phyloP scores from a whole-genome alignment of 2,888 invertebrate genomes.

The Nymphalis urticae region DNA sequence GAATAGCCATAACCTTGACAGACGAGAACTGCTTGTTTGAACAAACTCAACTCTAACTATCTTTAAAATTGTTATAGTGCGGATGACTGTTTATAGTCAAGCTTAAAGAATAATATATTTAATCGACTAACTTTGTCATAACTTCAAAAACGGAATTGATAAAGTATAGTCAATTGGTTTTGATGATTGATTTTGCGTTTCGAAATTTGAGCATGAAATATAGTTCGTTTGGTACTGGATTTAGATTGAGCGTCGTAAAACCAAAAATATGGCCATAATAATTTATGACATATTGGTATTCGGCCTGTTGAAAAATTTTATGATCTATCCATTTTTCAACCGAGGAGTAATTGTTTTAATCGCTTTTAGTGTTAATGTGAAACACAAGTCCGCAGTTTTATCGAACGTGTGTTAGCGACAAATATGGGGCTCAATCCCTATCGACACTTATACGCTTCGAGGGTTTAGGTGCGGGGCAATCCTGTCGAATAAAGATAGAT shows the following conservation, averaged over 20 bases:
- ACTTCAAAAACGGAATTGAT: neutral
- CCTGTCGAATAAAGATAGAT: conserved; percentile 77
- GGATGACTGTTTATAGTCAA: neutral
- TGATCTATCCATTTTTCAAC: conserved; percentile 48
- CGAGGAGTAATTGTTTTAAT: conserved; percentile 54
- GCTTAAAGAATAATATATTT: neutral
- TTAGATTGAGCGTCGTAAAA: conserved; percentile 16
- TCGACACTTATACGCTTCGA: conserved; percentile 55
- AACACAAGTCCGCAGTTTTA: conserved; percentile 50
- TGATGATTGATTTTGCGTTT: conserved; percentile 17
- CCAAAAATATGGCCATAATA: conserved; percentile 30
- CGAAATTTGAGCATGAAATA: conserved; percentile 24
- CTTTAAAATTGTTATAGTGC: conserved; percentile 11
- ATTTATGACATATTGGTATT: conserved; percentile 41
- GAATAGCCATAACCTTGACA: conserved; percentile 76
- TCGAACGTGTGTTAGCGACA: conserved; percentile 44
- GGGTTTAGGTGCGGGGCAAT: conserved; percentile 61
- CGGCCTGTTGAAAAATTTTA: conserved; percentile 49
- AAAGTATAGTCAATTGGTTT: conserved; percentile 1
- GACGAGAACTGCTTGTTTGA: conserved; percentile 45
- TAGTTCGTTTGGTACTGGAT: conserved; percentile 13
- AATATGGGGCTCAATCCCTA: conserved; percentile 50
- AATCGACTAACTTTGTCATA: neutral
- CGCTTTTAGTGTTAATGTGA: conserved; percentile 59
- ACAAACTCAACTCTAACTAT: conserved; percentile 38